These are phyloP conservation scores for Pogonophryne albipinna DNA, from an alignment of 2,797 vertebrate genomes.

Conservation along the genomic window DNA sequence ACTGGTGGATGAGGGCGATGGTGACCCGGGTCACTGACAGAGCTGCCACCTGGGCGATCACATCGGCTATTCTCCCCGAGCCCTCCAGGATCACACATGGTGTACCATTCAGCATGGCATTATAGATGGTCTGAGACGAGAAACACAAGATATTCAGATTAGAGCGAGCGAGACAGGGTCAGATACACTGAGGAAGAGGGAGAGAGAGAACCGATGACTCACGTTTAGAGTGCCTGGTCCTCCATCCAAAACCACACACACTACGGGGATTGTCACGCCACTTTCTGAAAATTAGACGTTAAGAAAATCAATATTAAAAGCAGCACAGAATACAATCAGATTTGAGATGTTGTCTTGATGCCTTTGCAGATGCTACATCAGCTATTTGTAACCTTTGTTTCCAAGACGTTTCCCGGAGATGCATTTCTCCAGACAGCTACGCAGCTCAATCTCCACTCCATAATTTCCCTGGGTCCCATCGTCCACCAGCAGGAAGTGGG, in stretches of 20 bases:
- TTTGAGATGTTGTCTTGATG: constrained; percentile 23
- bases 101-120: constrained; percentile 89
- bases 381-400: constrained; percentile 70
- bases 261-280: constrained; percentile 91
- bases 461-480: constrained; percentile 91
- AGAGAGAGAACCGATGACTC: constrained; percentile 57
- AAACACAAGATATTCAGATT: constrained; percentile 33
- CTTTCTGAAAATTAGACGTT: constrained; percentile 78
- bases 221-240: constrained; percentile 90
- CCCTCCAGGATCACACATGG: constrained; percentile 95
- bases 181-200: not conserved
- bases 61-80: constrained; percentile 93
- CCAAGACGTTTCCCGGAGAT: constrained; percentile 90
- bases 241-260: constrained; percentile 95
- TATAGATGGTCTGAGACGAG: constrained; percentile 91
- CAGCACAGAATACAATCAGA: not conserved
- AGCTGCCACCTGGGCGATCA: constrained; percentile 90
- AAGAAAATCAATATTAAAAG: constrained; percentile 32
- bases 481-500: constrained; percentile 97
- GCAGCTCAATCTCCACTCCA: constrained; percentile 87
- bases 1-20: constrained; percentile 84
- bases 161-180: not conserved
- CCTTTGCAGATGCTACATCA: not conserved
- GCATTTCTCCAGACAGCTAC: constrained; percentile 90
- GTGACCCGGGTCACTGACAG: constrained; percentile 86